phyloP scores from a whole-genome alignment of 2,113 vertebrate species.

The Leptobrachium leishanense region DNA sequence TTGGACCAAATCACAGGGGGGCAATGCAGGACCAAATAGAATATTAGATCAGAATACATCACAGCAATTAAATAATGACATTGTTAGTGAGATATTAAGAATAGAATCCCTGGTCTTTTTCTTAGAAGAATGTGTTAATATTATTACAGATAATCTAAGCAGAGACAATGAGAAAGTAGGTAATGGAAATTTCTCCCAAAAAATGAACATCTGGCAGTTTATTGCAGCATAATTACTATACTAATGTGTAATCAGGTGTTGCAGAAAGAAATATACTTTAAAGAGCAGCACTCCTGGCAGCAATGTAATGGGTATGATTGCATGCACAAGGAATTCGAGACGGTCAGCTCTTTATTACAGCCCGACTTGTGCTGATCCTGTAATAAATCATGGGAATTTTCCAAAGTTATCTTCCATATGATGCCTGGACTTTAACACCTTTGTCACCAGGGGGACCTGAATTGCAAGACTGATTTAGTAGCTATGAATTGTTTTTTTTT shows the following conservation, averaged over 20 bases:
- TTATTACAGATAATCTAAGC: no score
- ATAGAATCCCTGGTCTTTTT: no score
- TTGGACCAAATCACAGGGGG: no score
- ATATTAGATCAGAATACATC: no score
- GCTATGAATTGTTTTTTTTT: no score
- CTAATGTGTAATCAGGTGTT: conserved; percentile 24
- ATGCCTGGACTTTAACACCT: conserved; percentile 30
- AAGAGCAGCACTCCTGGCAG: conserved; percentile 2
- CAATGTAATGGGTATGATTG: conserved; percentile 14
- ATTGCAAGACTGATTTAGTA: neutral
- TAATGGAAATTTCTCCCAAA: no score
- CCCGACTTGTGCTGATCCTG: conserved; percentile 20
- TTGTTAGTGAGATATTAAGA: no score
- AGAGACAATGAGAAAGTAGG: no score
- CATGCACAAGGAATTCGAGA: conserved; percentile 41
- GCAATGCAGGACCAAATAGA: no score
- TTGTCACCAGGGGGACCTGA: conserved; percentile 19
- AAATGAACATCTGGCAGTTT: no score
- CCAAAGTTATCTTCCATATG: conserved; percentile 37
- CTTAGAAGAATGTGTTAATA: no score
- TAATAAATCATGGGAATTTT: conserved; percentile 40
- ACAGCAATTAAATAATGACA: no score
- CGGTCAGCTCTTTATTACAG: conserved; percentile 34
- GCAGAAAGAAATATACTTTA: neutral
- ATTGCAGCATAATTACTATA: neutral